Evolutionary conservation across 2,113 vertebrate genomes (phyloP), one percentile per base, ranked within the genome.

Genomic region (Phodopus roborovskii): DNA sequence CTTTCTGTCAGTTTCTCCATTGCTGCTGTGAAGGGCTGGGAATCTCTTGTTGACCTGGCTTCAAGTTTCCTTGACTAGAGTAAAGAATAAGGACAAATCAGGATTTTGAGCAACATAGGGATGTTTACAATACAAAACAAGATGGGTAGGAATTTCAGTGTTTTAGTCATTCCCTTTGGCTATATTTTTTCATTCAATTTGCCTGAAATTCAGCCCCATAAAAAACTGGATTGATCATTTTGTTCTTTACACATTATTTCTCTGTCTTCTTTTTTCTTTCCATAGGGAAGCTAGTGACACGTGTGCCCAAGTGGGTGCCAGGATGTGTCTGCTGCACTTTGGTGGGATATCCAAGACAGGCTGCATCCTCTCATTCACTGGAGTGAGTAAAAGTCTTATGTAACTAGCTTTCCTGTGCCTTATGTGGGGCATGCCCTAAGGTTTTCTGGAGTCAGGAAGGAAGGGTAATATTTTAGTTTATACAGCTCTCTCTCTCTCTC

Each of bases 31-130:
- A 24, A 16, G 12, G 7, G n/a, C 9, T 7, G 10, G 3, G 16
- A 50, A 77, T 12, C 42, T 85, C 7, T 30, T 79, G 17, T 60
- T 33, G 22, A 60, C 26, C 24, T 75, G 15, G 30, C 5, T 82
- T 5, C 77, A 7, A 28, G 70, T 83, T 92, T 75, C 17, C 74
- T 93, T 75, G n/a, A 62, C 10, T 33, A 8, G 28, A 12, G 33
- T 36, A 53, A 48, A 94, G 71, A 82, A 77, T 86, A 28, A 92
- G 68, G 73, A 89, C n/a, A 94, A 60, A 36, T 62, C 24, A 19
- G 56, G 42, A 6, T 74, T 50, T 77, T 70, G 50, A 70, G 24
- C 58, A 81, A 1, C 16, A 6, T 19, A 62, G 15, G 15, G 16
- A 15, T 53, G 0, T 64, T 33, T 85, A 56, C 19, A 53, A 60